Base-by-base conservation (phyloP, 2,797 vertebrate species). In the Crypturellus tataupa region DNA sequence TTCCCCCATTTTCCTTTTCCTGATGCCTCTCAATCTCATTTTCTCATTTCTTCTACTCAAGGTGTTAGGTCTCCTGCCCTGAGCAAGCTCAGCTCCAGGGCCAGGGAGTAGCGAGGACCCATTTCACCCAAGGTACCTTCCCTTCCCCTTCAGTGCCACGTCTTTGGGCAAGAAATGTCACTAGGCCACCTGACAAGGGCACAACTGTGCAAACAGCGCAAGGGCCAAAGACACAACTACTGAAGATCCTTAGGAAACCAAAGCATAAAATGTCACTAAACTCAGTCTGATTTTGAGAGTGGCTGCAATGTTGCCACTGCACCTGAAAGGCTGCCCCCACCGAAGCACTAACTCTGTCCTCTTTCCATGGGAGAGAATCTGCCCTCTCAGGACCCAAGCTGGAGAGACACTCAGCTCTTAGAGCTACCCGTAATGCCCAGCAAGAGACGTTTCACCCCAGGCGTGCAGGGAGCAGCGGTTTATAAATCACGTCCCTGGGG, bases 11-110 rank as follows among this genome's bases (percentile, higher is more conserved):
- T 3, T 70, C n/a, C 12, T 29, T 37, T 39, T 29, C 35, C 49
- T 71, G 19, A 13, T 14, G 21, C 23, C 29, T 53, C 35, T 31
- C 68, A 39, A 31, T 10, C 24, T 78, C 11, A 37, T 47, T 90
- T 81, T 67, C 42, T 51, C 0, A 0, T 9, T 70, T 67, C 3
- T 68, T 11, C 12, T 24, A 62, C 1, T 9, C 2, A 11, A 64
- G 35, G 9, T 12, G 31, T 0, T 0, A 63, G n/a, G 24, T 56
- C 53, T 55, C 53, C 53, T 31, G 53, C 9, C 16, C 53, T 9
- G 29, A n/a, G 53, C 53, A 56, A 56, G 53, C 53, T 31, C 53
- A 31, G 29, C 29, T 53, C 17, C 53, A 12, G 9, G 10, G 53
- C 53, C 29, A 11, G 17, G 53, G 29, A 56, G 29, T 29, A 56